Base-by-base conservation (phyloP, 2,113 vertebrate species). In the Coracopsis vasa region DNA sequence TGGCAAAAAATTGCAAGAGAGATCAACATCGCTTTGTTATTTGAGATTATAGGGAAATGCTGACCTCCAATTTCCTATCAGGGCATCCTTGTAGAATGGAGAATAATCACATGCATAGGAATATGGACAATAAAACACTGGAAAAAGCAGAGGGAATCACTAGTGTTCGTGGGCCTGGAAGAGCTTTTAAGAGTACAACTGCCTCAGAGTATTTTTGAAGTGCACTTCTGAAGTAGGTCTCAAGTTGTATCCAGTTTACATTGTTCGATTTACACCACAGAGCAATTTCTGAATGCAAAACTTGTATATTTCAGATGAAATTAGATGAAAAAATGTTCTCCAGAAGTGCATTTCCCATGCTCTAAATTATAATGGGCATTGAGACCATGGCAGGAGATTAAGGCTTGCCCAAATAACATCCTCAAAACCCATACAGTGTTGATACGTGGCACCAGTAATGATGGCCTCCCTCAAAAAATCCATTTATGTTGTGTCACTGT, bases 101-200 rank as follows among this genome's bases (percentile, higher is more conserved):
- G 31, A 81, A 65, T 16, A 54, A 27, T 21, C 2, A 6, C 7
- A 39, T 7, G 6, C 17, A 75, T 21, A 64, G 13, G 13, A 72
- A 75, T 9, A 11, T 16, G 11, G 6, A 31, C 25, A 71, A 35
- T n/a, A 7, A 64, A 75, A 60, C 4, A 9, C 21, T 23, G 0
- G 0, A 61, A 62, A 92, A 88, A 79, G 3, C 12, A 17, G 21
- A 75, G 5, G 14, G 27, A 27, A 20, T 83, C 35, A 65, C 9
- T 24, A 37, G 15, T 3, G 7, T 45, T 72, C 3, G 1, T 1
- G 2, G 25, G 10, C 33, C 44, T 72, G 2, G 14, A 39, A 35
- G 19, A 69, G 5, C 3, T 75, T 86, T 79, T 15, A 62, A 79
- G 15, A 6, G 1, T 60, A 50, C 2, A 20, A 33, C 5, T 48